Percentiles rank a stretch among this genome's conserved stretches.
Conservation (phyloP, 2,797 vertebrate species). For the Margarornis squamiger region DNA sequence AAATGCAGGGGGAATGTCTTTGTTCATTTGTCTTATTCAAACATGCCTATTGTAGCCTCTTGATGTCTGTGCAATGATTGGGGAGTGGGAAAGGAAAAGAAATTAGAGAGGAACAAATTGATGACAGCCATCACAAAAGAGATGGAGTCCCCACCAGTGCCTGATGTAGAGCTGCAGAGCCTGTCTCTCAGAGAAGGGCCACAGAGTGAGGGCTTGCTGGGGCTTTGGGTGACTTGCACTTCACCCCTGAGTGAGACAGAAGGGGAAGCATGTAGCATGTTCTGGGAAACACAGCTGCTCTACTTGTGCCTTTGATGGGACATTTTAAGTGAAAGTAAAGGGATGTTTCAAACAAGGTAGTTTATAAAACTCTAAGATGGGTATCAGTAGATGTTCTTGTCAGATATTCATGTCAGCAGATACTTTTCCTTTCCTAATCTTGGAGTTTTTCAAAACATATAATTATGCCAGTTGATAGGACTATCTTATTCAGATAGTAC, state of each 20-base stretch:
- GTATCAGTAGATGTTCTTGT: background rate
- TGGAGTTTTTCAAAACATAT: background rate
- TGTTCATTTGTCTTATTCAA: slow-evolving; percentile 56
- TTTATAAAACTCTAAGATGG: background rate
- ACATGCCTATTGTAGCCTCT: slow-evolving; percentile 9
- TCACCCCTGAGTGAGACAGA: background rate
- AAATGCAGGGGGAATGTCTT: slow-evolving; percentile 47
- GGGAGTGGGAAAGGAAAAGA: background rate
- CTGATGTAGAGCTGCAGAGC: background rate
- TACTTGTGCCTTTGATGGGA: accelerated
- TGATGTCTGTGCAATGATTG: background rate
- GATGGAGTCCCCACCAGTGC: accelerated
- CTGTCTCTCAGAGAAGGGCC: background rate
- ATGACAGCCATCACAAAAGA: background rate
- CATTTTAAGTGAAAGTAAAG: accelerated
- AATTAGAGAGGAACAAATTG: slow-evolving; percentile 46
- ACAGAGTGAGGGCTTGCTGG: accelerated
- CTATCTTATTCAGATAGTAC: background rate
- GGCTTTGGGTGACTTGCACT: accelerated
- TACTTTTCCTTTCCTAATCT: background rate
- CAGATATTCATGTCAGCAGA: background rate
- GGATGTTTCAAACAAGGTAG: background rate
- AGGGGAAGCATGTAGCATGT: accelerated
- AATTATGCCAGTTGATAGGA: background rate
- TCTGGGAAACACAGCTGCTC: background rate